A percentile compares a stretch with the other conserved stretches of the same genome.
These are phyloP conservation scores for Muntiacus reevesi DNA, from an alignment of 2,113 vertebrate genomes.

Conservation along the genomic window DNA sequence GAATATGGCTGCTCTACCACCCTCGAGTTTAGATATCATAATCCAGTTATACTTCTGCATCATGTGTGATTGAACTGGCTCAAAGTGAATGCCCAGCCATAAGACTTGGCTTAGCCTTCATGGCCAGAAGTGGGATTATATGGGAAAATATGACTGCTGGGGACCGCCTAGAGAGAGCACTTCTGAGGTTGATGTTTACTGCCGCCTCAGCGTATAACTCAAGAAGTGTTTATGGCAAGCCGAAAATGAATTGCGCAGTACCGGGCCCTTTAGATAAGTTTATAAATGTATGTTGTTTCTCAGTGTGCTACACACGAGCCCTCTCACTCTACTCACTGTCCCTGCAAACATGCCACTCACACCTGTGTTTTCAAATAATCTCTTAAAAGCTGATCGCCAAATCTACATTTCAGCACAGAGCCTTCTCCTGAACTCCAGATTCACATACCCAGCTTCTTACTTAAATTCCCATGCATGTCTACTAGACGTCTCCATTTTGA, in stretches of 20 bases:
- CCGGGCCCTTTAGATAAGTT: background rate
- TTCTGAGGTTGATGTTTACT: background rate
- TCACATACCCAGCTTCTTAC: background rate
- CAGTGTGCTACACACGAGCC: background rate
- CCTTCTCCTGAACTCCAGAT: background rate
- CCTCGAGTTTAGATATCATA: background rate
- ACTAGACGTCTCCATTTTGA: background rate
- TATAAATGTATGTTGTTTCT: background rate
- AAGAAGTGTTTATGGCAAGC: background rate
- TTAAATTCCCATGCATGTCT: background rate
- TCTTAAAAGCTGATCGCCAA: background rate
- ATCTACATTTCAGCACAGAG: background rate
- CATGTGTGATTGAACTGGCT: background rate
- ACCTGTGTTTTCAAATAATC: background rate
- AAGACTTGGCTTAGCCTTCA: background rate
- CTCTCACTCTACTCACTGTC: background rate
- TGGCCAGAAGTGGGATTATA: background rate
- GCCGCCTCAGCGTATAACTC: background rate
- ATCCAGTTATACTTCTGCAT: background rate
- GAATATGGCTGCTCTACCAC: background rate
- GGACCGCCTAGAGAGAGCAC: background rate
- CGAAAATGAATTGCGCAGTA: background rate
- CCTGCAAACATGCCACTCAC: background rate
- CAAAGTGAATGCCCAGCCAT: background rate
- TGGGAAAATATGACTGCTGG: background rate